Evolutionary conservation across 2,113 vertebrate species (phyloP).

Genomic region (Tupaia chinensis): DNA sequence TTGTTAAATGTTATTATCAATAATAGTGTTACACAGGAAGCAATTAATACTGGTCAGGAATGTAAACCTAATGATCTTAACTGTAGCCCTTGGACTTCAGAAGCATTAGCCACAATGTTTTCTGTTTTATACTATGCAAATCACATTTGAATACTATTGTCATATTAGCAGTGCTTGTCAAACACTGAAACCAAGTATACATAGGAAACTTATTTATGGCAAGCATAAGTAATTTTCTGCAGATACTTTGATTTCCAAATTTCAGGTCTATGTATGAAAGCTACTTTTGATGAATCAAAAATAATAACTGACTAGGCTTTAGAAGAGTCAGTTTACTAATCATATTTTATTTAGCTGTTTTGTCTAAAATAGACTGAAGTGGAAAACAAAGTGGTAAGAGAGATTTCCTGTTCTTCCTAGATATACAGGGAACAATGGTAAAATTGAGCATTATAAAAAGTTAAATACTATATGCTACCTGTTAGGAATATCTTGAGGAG

Average conservation of each 20-base stretch:
- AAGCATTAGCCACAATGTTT: background rate
- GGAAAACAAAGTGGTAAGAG: constrained; percentile 57
- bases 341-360: background rate
- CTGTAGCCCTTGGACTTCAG: background rate
- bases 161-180: background rate
- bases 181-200: background rate
- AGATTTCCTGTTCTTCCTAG: background rate
- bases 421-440: background rate
- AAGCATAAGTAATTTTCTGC: background rate
- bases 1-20: constrained; percentile 45
- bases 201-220: background rate
- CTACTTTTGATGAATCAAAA: constrained; percentile 10
- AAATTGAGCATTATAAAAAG: background rate
- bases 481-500: background rate
- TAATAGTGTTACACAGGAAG: constrained; percentile 30
- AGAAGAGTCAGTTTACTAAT: background rate
- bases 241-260: background rate
- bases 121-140: background rate
- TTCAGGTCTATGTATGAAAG: background rate
- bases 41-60: constrained; percentile 18
- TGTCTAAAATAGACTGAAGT: background rate
- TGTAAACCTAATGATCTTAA: background rate
- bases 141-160: background rate
- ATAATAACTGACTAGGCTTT: background rate
- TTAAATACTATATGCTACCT: background rate